phyloP scores from a whole-genome alignment of 2,888 invertebrate species.

The Drosophila sordidapex region DNA sequence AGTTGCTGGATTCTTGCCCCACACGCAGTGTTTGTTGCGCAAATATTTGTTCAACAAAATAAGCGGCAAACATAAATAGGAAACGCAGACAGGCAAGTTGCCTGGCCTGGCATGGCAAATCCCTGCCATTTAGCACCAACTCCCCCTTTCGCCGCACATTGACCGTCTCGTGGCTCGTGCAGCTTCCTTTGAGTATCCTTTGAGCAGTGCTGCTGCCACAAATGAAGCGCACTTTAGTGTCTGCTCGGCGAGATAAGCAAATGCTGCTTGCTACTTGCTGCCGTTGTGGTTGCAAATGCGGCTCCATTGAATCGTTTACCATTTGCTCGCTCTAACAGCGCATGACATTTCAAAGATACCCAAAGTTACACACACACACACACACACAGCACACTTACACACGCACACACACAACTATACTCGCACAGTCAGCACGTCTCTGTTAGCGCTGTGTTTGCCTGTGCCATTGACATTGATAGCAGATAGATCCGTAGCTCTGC shows the following conservation, averaged over 20 bases:
- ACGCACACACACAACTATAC: conserved; percentile 5
- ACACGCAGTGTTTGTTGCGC: conserved; percentile 45
- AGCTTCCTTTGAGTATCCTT: conserved; percentile 61
- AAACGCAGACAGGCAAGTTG: conserved; percentile 47
- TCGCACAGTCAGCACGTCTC: conserved; percentile 17
- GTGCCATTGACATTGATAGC: conserved; percentile 70
- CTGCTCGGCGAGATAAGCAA: conserved; percentile 71
- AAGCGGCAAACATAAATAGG: conserved; percentile 71
- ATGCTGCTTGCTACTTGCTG: conserved; percentile 56
- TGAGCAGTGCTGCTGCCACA: conserved; percentile 40
- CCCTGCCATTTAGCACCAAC: conserved; percentile 60
- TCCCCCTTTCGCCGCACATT: conserved; percentile 31
- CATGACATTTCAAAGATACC: conserved; percentile 73
- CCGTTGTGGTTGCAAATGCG: conserved; percentile 60
- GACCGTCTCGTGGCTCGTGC: conserved; percentile 56
- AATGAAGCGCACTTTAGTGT: conserved; percentile 77
- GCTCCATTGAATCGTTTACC: conserved; percentile 66
- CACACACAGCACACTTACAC: background rate
- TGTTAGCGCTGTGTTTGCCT: conserved; percentile 21
- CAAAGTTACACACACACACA: conserved; percentile 31
- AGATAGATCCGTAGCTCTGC: conserved; percentile 35
- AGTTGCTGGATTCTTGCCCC: conserved; percentile 12
- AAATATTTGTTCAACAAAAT: conserved; percentile 75
- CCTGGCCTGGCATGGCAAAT: conserved; percentile 65
- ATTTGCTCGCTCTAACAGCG: conserved; percentile 76